Percentiles rank a stretch among this genome's conserved stretches.
Evolutionary conservation across 2,888 invertebrate species (phyloP).

Genomic region (Rhodophaea formosa): DNA sequence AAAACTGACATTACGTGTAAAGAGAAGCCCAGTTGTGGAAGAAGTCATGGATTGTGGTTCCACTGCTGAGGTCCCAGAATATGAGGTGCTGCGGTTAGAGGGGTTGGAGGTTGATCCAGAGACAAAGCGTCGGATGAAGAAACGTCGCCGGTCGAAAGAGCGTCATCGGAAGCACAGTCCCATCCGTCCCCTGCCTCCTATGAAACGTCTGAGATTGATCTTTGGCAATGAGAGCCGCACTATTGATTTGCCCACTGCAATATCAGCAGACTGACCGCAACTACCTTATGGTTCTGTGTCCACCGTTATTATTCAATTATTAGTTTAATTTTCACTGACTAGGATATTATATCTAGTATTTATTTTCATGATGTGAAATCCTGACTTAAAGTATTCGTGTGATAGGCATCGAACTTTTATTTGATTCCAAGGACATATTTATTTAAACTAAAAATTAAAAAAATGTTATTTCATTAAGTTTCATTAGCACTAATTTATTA

Average conservation of each 20-base stretch:
- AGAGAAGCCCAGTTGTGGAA: constrained; percentile 91
- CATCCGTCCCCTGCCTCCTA: constrained; percentile 84
- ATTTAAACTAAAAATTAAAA: constrained; percentile 50
- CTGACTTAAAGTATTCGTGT: constrained; percentile 64
- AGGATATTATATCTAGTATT: constrained; percentile 75
- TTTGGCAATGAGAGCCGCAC: constrained; percentile 94
- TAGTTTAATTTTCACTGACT: constrained; percentile 79
- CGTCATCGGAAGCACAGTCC: constrained; percentile 76
- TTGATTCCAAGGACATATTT: constrained; percentile 65
- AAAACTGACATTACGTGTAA: constrained; percentile 91
- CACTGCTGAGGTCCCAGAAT: constrained; percentile 89
- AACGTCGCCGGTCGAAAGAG: constrained; percentile 75
- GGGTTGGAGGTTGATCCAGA: constrained; percentile 85
- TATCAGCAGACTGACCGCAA: constrained; percentile 81
- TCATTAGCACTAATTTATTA: constrained; percentile 37
- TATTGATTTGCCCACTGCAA: constrained; percentile 91
- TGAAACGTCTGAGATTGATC: constrained; percentile 92
- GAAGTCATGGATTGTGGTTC: constrained; percentile 88
- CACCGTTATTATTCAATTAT: constrained; percentile 78
- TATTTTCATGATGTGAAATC: constrained; percentile 70
- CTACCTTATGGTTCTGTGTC: constrained; percentile 69
- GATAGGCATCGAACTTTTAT: constrained; percentile 63
- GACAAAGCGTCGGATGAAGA: constrained; percentile 79
- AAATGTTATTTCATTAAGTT: constrained; percentile 48
- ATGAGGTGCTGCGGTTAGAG: constrained; percentile 91